phyloP scores from a whole-genome alignment of 30 jellyfish, hydroid and myxozoan genomes.

The Aurelia aurita complex sp. Pacific region DNA sequence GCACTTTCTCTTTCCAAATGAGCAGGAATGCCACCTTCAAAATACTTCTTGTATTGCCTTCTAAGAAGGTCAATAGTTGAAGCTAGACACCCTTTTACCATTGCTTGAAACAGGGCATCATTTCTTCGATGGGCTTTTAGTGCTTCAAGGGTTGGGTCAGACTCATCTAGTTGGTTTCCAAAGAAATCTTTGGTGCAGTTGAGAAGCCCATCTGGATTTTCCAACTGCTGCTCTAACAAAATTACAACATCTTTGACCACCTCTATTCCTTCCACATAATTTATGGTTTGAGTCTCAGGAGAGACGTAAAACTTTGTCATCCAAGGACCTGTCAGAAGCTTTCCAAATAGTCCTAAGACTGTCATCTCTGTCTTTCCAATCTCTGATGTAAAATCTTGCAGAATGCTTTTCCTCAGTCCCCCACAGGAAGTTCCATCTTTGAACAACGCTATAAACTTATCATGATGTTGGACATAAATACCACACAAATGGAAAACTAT shows the following conservation, averaged over 20 bases:
- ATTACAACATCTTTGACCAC: constrained; percentile 21
- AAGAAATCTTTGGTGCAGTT: constrained; percentile 15
- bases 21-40: constrained; percentile 29
- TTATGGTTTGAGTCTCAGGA: constrained; percentile 10
- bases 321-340: constrained; percentile 66
- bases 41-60: constrained; percentile 27
- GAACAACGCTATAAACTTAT: too few relatives aligned
- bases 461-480: constrained; percentile 30
- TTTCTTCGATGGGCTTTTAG: constrained; percentile 3
- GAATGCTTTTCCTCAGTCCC: constrained; percentile 43
- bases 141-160: constrained; percentile 11
- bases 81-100: constrained; percentile 1
- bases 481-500: constrained; percentile 64
- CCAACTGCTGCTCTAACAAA: neutral
- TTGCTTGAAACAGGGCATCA: constrained; percentile 15
- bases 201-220: constrained; percentile 35
- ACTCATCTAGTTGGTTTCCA: constrained; percentile 3
- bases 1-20: constrained; percentile 16
- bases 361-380: constrained; percentile 29
- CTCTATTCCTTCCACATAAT: constrained; percentile 52
- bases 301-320: constrained; percentile 32
- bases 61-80: constrained; percentile 20
- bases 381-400: constrained; percentile 25
- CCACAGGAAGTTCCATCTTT: constrained; percentile 60
- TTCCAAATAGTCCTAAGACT: constrained; percentile 57